Evolutionary conservation across 1,140 invertebrate genomes (phyloP), one percentile per base, ranked within the genome.

Genomic region (Parapsyche elsis): DNA sequence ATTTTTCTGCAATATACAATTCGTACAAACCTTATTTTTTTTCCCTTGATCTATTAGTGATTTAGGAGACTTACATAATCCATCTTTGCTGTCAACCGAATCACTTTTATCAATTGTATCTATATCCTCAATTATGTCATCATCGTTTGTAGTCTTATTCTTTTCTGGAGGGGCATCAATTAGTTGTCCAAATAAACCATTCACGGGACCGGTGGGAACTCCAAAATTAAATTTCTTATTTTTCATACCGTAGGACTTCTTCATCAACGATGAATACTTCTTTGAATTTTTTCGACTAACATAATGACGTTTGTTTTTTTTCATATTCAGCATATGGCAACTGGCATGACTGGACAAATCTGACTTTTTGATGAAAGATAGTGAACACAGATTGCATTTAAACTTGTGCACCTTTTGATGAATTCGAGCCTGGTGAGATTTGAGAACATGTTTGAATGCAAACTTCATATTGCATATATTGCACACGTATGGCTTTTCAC

Each of bases 401-500:
- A 85, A 87, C 14, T 84, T 75, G 16, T 84, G 84, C 75, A 83
- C 61, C 30, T 77, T 77, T 24, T 83, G 79, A 61, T 88, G 88
- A 7, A 81, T 81, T 75, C 87, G 85, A 2, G 84, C 84, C n/a
- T 84, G 53, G 67, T 89, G 88, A 10, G 81, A 70, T 24, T 83
- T 84, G 44, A 88, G 78, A 0, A 86, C 84, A 0, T 85, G 81
- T 5, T 83, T 61, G 7, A 83, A 85, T 1, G 84, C 77, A 57
- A 85, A 88, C 0, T 85, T 84, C 70, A 85, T 87, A 2, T 81
- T 78, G 76, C 87, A 88, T 30, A 83, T 67, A 21, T 64, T 80
- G 24, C 81, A 83, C 14, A 85, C 83, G 67, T 86, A 88, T 0
- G 89, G 88, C 80, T 88, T 88, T 9, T 88, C 86, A 38, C 91